Conservation (phyloP, 2,113 vertebrate genomes). For the Vulpes lagopus region DNA sequence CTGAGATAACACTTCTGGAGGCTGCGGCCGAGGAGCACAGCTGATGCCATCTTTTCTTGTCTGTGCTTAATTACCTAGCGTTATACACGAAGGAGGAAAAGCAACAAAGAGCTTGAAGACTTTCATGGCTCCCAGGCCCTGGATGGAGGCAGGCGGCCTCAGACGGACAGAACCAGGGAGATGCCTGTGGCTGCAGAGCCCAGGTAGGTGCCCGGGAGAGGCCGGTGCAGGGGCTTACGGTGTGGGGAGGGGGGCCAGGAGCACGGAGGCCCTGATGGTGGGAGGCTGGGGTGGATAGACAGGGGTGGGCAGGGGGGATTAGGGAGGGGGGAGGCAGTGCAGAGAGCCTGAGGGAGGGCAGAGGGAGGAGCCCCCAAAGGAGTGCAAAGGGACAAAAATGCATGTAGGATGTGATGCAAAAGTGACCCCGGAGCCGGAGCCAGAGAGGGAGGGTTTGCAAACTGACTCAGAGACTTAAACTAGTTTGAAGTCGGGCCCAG, state of each 20-base stretch:
- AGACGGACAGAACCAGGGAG: background rate
- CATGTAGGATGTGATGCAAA: background rate
- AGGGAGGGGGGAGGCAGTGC: background rate
- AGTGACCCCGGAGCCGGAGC: background rate
- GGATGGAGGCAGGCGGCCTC: background rate
- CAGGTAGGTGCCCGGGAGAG: conserved; percentile 67
- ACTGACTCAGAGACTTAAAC: conserved; percentile 41
- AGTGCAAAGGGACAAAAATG: background rate
- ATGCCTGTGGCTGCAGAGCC: background rate
- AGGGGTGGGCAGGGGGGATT: background rate
- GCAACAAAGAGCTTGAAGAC: conserved; percentile 51
- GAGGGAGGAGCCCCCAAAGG: background rate
- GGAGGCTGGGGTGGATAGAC: background rate
- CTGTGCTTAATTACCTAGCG: conserved; percentile 45
- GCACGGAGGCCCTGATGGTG: background rate
- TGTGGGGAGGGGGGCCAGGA: background rate
- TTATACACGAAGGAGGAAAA: conserved; percentile 26
- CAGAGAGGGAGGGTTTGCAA: background rate
- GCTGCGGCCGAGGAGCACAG: conserved; percentile 8
- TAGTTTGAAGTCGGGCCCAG: conserved; percentile 53
- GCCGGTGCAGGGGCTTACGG: background rate
- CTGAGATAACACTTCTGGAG: conserved; percentile 65
- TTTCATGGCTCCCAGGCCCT: conserved; percentile 55
- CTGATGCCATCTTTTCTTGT: background rate
- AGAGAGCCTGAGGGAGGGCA: background rate